Evolutionary conservation across 2,888 invertebrate genomes (phyloP).

Genomic region (Volucella zonaria): DNA sequence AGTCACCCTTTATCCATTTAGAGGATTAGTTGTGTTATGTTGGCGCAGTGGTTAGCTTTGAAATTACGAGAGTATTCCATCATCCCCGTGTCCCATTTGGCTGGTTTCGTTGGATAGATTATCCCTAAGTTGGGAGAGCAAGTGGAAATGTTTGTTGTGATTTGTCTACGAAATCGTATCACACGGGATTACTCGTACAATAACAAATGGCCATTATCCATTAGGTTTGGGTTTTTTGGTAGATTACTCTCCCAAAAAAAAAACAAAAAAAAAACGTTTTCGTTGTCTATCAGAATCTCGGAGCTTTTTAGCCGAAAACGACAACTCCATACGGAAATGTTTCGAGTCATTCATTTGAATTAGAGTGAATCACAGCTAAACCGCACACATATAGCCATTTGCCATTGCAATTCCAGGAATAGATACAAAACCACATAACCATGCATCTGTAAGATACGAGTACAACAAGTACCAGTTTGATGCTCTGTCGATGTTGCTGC

Average conservation of each 20-base stretch:
- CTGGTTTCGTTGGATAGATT: not conserved
- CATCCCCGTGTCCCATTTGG: constrained; percentile 53
- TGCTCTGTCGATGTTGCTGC: constrained; percentile 4
- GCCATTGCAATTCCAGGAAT: constrained; percentile 55
- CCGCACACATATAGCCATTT: constrained; percentile 42
- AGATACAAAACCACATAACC: constrained; percentile 54
- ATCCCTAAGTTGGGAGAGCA: constrained; percentile 13
- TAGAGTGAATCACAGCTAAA: constrained; percentile 33
- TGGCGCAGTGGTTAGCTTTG: constrained; percentile 21
- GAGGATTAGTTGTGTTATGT: constrained; percentile 23
- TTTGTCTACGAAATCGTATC: constrained; percentile 65
- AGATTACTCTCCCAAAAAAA: not conserved
- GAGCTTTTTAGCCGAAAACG: constrained; percentile 26
- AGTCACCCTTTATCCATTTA: constrained; percentile 54
- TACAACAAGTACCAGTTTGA: not conserved
- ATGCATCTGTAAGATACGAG: constrained; percentile 54
- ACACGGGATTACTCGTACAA: constrained; percentile 65
- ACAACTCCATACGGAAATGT: constrained; percentile 17
- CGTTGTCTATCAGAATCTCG: not conserved
- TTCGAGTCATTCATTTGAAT: constrained; percentile 49
- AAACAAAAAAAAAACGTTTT: not conserved
- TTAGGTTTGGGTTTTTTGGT: constrained; percentile 34
- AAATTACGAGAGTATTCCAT: constrained; percentile 44
- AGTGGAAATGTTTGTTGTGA: constrained; percentile 67
- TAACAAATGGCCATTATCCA: constrained; percentile 65